Evolutionary conservation across 2,113 vertebrate genomes (phyloP), one percentile per base, ranked within the genome.

Genomic region (Brachirus orientalis): DNA sequence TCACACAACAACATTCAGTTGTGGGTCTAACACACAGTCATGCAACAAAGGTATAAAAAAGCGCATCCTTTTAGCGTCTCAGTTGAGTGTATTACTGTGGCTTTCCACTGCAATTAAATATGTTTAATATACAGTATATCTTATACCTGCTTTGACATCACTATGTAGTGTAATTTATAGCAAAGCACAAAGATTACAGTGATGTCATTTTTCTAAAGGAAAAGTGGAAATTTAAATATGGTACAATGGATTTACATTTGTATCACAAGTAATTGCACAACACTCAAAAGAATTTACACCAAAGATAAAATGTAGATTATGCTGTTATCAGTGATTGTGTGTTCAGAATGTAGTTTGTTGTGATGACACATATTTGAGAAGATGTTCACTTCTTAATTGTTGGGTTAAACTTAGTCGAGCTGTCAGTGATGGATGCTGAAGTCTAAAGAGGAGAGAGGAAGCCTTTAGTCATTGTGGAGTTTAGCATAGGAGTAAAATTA

Each of bases 391-490:
- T 80, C 16, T 61, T 77, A 18, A 8, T 0, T 11, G 4, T 14
- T 6, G 36, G 3, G 6, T 63, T 52, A 2, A 8, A 0, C 18
- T 71, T 90, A 3, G 52, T 38, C 20, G 72, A 63, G 66, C 20
- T 86, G 1, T 54, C 48, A 1, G 16, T 65, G 11, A 2, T 55
- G 11, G 53, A 19, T 19, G 60, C 2, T 9, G 13, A 19, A 45
- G n/a, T 11, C 77, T 86, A 48, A 28, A 69, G 52, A 65, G 35
- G 37, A 58, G 28, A 84, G 35, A 40, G 70, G 38, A 61, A 22
- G 0, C 12, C 14, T 9, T 10, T 2, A 14, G 4, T 7, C 28
- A 35, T 0, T 0, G 2, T 10, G 0, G 10, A 36, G 0, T 44
- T 69, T 44, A 28, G 17, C 9, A 20, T 10, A 10, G 1, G 7